Evolutionary conservation across 2,888 invertebrate genomes (phyloP), one percentile per base, ranked within the genome.

Genomic region (Plebejus anna): DNA sequence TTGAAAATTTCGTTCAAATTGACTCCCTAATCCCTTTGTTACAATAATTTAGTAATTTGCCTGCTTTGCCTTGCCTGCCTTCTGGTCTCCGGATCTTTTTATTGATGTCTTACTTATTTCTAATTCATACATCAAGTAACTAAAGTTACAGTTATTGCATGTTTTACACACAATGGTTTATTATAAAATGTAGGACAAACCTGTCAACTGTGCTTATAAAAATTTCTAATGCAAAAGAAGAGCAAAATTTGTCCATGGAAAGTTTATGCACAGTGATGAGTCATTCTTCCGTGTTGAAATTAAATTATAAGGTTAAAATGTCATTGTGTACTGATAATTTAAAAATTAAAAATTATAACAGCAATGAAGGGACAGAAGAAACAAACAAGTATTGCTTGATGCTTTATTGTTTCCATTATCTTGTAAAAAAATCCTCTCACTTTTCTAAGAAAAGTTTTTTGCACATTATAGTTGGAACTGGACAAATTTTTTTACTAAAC

Each of bases 161-260:
- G 11, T 61, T 36, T 66, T 66, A 32, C 32, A 66, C 28, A 66
- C 66, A 66, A 66, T 66, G 28, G 66, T 36, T 5, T 36, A 22
- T 36, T 16, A 32, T 32, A 66, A 66, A 13, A 66, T 66, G 32
- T 66, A 66, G 66, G 32, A 66, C 66, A 66, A 5, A 32, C 66
- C 66, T 66, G 66, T 32, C 66, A 66, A 28, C 61, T 28, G 9
- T 66, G 61, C 28, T 66, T 66, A 66, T 32, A 61, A 32, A 36
- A 32, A 36, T 32, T 66, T 32, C 66, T 66, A 66, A 66, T 66
- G 66, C 66, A 32, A 32, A 66, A 66, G 66, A 66, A 32, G 66
- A 66, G 13, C 32, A 36, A 32, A 32, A 36, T 66, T 66, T 36
- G 32, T 66, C 28, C 11, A 32, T 32, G 36, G 36, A 66, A 66